Evolutionary conservation across 2,888 invertebrate genomes (phyloP).

Genomic region (Acleris literana): DNA sequence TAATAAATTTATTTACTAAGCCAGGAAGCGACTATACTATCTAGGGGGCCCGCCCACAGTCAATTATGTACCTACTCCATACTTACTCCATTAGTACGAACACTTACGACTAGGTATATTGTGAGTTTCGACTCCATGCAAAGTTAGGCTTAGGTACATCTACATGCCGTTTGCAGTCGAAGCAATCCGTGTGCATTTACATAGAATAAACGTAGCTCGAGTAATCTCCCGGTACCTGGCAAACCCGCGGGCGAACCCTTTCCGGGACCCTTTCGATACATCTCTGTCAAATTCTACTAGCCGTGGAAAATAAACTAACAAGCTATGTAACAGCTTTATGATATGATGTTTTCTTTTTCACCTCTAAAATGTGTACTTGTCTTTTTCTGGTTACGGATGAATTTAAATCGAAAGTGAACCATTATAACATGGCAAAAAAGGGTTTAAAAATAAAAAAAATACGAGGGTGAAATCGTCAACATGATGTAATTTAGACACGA

Average conservation of each 20-base stretch:
- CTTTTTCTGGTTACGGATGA: too few species aligned
- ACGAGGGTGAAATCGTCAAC: too few species aligned
- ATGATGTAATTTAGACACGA: too few species aligned
- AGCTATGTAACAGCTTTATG: background rate
- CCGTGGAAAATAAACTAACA: background rate
- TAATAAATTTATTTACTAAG: too few species aligned
- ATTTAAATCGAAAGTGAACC: too few species aligned
- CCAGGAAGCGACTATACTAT: too few species aligned
- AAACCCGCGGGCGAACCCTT: background rate
- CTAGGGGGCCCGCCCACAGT: too few species aligned
- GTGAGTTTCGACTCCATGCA: background rate
- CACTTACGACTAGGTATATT: background rate
- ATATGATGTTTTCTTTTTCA: too few species aligned
- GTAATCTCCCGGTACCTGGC: conserved; percentile 10
- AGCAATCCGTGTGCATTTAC: conserved; percentile 46
- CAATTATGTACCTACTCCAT: too few species aligned
- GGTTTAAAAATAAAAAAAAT: too few species aligned
- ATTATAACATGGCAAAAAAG: too few species aligned
- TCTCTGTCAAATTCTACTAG: background rate
- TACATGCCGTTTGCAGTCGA: conserved; percentile 30
- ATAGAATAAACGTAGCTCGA: conserved; percentile 42
- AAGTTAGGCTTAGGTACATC: background rate
- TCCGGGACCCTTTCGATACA: background rate
- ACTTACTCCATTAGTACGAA: background rate
- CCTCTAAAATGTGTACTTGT: too few species aligned